Evolutionary conservation across 2,888 invertebrate species (phyloP), one percentile per base, ranked within the genome.

Genomic region (Hypomecis atomaria): DNA sequence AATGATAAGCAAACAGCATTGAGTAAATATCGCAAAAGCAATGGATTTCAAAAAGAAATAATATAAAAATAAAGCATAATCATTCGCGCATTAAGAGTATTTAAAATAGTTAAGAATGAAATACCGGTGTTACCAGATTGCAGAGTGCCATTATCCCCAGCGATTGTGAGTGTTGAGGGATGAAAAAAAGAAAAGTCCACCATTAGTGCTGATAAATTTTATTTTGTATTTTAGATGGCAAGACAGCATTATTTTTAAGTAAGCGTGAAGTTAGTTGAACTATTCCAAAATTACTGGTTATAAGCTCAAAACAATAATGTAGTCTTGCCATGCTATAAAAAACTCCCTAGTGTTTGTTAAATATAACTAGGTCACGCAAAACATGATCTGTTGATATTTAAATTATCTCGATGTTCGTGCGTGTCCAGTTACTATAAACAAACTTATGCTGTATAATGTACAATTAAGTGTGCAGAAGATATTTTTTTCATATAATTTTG

Each of bases 111-210:
- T 88, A 87, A 89, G 89, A 89, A 83, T 82, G 87, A 85, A 85
- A 89, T 68, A 75, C 89, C 90, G 78, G 85, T 90, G 92, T 92
- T 92, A 92, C 92, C 92, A 92, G 89, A 84, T 90, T 88, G 91
- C 87, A 88, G 89, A 89, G 91, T 89, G 90, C 88, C 89, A 88
- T 87, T 88, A 89, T 85, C 90, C 92, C 91, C 90, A 89, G 87
- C 88, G 85, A 81, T 82, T 81, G 68, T 89, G 88, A 90, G 84
- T 90, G 92, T 91, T 87, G 92, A 82, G 82, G 87, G 87, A 91
- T 90, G 89, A 76, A 90, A 90, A 86, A 90, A 86, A 80, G 88
- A 86, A 90, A 89, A 89, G 84, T 83, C 77, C 78, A 85, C 81
- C 79, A 88, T 92, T 89, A 92, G 86, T 85, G 78, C 79, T 69